A percentile compares a stretch with the other conserved stretches of the same genome.
phyloP scores from a whole-genome alignment of 2,888 invertebrate genomes.

The Steinernema hermaphroditum region DNA sequence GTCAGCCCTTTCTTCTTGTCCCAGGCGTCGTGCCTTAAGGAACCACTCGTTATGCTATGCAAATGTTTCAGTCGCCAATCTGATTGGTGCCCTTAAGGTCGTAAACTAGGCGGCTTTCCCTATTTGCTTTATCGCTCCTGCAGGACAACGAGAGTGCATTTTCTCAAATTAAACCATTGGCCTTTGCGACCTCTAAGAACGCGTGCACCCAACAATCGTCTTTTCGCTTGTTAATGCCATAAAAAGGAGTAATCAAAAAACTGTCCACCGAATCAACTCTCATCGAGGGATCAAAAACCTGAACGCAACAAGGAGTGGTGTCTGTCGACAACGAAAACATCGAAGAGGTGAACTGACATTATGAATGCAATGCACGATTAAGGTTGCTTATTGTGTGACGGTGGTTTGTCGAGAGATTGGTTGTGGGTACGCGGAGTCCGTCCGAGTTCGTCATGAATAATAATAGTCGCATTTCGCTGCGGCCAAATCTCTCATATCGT shows the following conservation, averaged over 20 bases:
- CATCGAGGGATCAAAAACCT: too few species aligned
- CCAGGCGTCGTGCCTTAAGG: not conserved
- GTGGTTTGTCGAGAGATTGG: not conserved
- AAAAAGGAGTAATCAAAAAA: too few species aligned
- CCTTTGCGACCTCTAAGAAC: not conserved
- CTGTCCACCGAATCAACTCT: too few species aligned
- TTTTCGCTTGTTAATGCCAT: too few species aligned
- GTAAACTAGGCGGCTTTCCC: constrained; percentile 16
- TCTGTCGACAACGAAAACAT: too few species aligned
- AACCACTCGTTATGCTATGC: not conserved
- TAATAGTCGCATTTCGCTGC: constrained; percentile 16
- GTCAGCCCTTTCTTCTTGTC: too few species aligned
- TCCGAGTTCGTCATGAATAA: constrained; percentile 8
- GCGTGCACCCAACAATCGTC: too few species aligned
- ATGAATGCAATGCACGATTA: constrained; percentile 15
- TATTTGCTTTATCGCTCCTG: constrained; percentile 24
- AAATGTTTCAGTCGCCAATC: not conserved
- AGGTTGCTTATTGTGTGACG: constrained; percentile 10
- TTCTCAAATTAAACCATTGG: constrained; percentile 8
- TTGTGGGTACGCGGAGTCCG: not conserved
- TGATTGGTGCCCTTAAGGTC: not conserved
- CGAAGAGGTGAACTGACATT: not conserved
- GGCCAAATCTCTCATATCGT: constrained; percentile 4
- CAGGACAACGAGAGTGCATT: constrained; percentile 15
- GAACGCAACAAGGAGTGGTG: too few species aligned